These are phyloP conservation scores for Hemibagrus wyckioides DNA, from an alignment of 2,113 vertebrate genomes.

Conservation along the genomic window DNA sequence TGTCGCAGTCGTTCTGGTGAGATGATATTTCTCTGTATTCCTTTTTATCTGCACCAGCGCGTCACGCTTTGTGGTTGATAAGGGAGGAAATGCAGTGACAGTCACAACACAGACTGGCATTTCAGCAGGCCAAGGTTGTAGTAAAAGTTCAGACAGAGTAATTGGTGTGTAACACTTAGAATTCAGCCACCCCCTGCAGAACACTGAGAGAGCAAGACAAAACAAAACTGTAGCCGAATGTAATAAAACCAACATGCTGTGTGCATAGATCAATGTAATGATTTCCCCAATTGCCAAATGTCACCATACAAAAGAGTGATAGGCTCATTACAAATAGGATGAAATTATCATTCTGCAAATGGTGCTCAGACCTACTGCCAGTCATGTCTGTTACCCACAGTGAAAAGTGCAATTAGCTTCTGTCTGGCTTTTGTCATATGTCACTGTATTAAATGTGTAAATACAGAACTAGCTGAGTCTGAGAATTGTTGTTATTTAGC, in stretches of 20 bases:
- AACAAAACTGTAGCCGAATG: conserved; percentile 16
- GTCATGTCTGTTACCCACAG: conserved; percentile 23
- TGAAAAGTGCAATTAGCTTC: conserved; percentile 29
- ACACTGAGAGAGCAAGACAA: conserved; percentile 8
- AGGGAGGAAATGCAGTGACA: conserved; percentile 37
- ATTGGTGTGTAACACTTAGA: conserved; percentile 43
- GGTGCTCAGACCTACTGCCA: conserved; percentile 8
- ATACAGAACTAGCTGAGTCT: conserved; percentile 2
- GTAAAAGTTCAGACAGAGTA: conserved; percentile 45
- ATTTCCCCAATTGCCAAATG: conserved; percentile 49
- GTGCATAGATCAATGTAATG: conserved; percentile 42
- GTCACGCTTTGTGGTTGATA: conserved; percentile 22
- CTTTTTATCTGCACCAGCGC: conserved; percentile 24
- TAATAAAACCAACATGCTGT: conserved; percentile 34
- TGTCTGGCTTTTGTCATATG: conserved; percentile 7
- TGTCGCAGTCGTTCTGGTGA: not conserved
- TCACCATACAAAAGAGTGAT: conserved; percentile 50
- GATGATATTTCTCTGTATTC: not conserved
- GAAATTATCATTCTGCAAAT: conserved; percentile 44
- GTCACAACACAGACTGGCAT: conserved; percentile 41
- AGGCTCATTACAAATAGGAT: conserved; percentile 33
- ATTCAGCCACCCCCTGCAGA: conserved; percentile 24
- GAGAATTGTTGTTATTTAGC: not conserved
- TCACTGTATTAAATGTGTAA: conserved; percentile 21
- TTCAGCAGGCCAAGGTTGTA: conserved; percentile 37